Conservation (phyloP, 2,888 invertebrate genomes). For the Sinelater perroti region DNA sequence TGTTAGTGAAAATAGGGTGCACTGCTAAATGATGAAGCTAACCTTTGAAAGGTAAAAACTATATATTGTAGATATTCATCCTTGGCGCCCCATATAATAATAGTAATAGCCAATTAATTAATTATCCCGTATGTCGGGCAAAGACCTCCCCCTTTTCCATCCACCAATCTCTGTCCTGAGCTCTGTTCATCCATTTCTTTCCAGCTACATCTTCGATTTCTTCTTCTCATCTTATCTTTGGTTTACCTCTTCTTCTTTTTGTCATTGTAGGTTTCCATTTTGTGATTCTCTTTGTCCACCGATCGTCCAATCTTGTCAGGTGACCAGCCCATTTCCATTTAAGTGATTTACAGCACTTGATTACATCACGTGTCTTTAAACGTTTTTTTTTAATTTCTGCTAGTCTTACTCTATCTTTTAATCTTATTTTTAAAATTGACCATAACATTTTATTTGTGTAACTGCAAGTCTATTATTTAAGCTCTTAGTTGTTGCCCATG, state of each 20-base stretch:
- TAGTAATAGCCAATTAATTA: too few relatives aligned
- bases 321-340: neutral
- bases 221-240: slow-evolving; percentile 1
- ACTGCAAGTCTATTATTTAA: neutral
- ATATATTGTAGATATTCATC: too few relatives aligned
- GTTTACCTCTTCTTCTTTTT: neutral
- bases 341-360: neutral
- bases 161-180: too few relatives aligned
- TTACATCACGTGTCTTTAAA: neutral
- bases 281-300: slow-evolving; percentile 2
- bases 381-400: slow-evolving; percentile 4
- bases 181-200: neutral
- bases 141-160: too few relatives aligned
- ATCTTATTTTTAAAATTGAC: neutral
- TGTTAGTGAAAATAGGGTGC: too few relatives aligned
- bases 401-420: neutral
- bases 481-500: slow-evolving; percentile 1
- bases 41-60: too few relatives aligned
- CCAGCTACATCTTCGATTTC: slow-evolving; percentile 2
- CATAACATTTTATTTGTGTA: slow-evolving; percentile 8
- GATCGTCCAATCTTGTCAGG: neutral
- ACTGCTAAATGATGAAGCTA: too few relatives aligned
- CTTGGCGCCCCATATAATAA: too few relatives aligned
- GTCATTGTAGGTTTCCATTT: slow-evolving; percentile 1
- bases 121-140: too few relatives aligned